Percentiles rank a stretch among this genome's conserved stretches.
Evolutionary conservation across 1,140 invertebrate species (phyloP).

Genomic region (Palaemon carinicauda): DNA sequence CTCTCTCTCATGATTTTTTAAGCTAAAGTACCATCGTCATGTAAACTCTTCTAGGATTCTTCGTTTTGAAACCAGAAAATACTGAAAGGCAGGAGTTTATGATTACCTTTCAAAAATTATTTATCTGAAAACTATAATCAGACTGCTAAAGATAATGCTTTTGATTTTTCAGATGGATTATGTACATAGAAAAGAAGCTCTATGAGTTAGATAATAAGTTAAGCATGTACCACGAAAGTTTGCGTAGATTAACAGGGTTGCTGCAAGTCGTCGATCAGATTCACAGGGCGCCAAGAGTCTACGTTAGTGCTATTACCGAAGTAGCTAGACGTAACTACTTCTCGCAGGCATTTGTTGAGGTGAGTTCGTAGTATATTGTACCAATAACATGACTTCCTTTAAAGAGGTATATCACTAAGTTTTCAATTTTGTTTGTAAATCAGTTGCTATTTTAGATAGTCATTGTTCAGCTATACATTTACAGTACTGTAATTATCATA

Average conservation of each 20-base stretch:
- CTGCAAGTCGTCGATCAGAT: constrained; percentile 86
- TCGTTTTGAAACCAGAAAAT: background rate
- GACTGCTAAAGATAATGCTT: background rate
- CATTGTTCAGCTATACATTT: too few species aligned
- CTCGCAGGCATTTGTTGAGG: constrained; percentile 73
- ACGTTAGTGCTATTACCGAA: constrained; percentile 83
- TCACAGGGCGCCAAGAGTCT: constrained; percentile 82
- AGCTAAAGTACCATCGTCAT: background rate
- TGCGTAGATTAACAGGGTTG: constrained; percentile 78
- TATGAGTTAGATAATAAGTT: constrained; percentile 80
- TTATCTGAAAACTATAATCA: too few species aligned
- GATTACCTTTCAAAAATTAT: too few species aligned
- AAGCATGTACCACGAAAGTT: constrained; percentile 80
- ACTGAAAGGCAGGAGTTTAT: background rate
- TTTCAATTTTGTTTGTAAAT: too few species aligned
- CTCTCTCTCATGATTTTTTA: too few species aligned
- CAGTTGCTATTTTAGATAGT: too few species aligned
- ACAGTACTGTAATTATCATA: too few species aligned
- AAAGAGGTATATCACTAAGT: too few species aligned
- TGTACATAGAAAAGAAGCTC: constrained; percentile 85
- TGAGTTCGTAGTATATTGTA: background rate
- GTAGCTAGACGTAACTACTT: constrained; percentile 80
- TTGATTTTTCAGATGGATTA: constrained; percentile 75
- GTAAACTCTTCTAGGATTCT: background rate
- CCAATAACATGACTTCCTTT: too few species aligned